Conservation (phyloP, 2,113 vertebrate genomes). For the Saguinus imperator region DNA sequence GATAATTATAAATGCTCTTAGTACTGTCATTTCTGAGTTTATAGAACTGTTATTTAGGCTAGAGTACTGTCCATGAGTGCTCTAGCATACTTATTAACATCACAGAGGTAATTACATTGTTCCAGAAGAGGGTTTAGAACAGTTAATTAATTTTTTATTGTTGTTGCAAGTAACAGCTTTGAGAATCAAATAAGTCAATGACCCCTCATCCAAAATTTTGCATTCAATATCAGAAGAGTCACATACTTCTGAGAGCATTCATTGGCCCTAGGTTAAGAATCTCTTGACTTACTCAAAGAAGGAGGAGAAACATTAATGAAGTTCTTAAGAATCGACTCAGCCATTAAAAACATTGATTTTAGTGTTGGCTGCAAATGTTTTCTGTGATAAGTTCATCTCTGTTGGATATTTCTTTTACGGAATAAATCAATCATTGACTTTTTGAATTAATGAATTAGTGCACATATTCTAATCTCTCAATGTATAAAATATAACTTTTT, state of each 20-base stretch:
- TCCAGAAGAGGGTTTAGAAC: neutral
- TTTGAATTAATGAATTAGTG: neutral
- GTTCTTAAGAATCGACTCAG: neutral
- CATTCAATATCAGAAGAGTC: neutral
- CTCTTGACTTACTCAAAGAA: neutral
- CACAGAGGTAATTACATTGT: neutral
- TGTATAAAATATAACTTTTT: constrained; percentile 27
- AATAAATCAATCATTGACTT: neutral
- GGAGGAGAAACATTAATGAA: neutral
- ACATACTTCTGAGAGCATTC: neutral
- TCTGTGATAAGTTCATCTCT: neutral
- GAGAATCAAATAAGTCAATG: constrained; percentile 17
- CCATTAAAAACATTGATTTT: constrained; percentile 18
- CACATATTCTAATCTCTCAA: neutral
- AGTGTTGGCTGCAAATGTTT: neutral
- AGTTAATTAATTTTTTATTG: constrained; percentile 12
- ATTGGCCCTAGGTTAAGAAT: neutral
- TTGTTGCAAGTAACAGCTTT: neutral
- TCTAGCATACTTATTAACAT: neutral
- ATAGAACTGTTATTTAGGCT: neutral
- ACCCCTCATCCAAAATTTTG: neutral
- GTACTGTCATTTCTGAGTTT: neutral
- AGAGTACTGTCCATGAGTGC: neutral
- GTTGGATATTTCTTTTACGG: neutral
- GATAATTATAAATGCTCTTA: neutral